Percentiles rank a stretch among this genome's conserved stretches.
Conservation (phyloP, 2,113 vertebrate genomes). For the Malaclemys terrapin region DNA sequence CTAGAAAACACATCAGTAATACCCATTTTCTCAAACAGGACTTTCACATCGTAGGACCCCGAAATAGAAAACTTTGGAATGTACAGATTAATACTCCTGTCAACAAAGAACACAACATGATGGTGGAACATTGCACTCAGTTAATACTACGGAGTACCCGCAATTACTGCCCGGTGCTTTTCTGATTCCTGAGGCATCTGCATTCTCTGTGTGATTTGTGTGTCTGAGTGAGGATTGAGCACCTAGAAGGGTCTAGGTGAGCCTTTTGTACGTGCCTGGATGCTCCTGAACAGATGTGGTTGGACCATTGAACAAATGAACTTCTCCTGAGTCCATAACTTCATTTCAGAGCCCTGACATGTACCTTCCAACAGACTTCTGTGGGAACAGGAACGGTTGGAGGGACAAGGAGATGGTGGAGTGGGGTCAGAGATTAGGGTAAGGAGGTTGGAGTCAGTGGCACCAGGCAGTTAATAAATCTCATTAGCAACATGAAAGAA, state of each 20-base stretch:
- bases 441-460: not conserved
- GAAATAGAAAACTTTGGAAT: conserved; percentile 88
- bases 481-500: not conserved
- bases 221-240: not conserved
- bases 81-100: conserved; percentile 70
- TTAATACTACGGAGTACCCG: rapidly evolving
- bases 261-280: not conserved
- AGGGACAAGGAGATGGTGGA: not conserved
- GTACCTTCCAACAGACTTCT: not conserved
- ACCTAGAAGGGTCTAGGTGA: not conserved
- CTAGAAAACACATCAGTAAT: conserved; percentile 85
- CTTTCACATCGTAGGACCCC: conserved; percentile 79
- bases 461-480: not conserved
- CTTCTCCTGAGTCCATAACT: not conserved
- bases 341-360: not conserved
- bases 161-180: not conserved
- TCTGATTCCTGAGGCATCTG: not conserved
- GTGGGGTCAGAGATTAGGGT: not conserved
- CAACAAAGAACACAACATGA: conserved; percentile 1
- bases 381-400: not conserved
- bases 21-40: conserved; percentile 83
- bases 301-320: not conserved
- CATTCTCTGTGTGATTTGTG: not conserved
- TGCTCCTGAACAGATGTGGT: not conserved
- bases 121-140: not conserved